These are phyloP conservation scores for Clupea harengus DNA, from an alignment of 2,113 vertebrate species.

Conservation along the genomic window DNA sequence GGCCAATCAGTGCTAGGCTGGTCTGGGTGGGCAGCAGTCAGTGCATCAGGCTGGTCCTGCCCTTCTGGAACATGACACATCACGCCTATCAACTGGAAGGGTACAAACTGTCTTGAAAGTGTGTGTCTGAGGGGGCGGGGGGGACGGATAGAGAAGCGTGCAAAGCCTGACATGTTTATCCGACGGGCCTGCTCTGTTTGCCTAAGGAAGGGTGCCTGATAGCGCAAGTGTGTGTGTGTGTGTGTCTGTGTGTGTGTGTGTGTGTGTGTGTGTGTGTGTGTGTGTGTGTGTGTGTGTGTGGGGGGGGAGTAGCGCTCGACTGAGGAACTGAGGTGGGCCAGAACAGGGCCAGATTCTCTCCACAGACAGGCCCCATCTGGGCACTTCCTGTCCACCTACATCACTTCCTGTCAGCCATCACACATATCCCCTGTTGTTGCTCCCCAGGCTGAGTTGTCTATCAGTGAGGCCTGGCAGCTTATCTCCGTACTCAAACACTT, in stretches of 20 bases:
- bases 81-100: neutral
- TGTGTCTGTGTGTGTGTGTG: too few relatives aligned
- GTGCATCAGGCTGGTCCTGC: neutral
- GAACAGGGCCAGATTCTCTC: neutral
- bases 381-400: conserved; percentile 50
- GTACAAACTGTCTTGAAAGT: conserved; percentile 31
- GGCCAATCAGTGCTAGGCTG: too few relatives aligned
- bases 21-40: too few relatives aligned
- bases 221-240: neutral
- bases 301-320: neutral
- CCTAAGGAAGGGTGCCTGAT: conserved; percentile 41
- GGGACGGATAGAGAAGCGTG: neutral
- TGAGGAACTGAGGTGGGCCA: neutral
- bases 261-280: too few relatives aligned
- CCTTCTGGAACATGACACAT: neutral
- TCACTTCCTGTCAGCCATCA: conserved; percentile 31
- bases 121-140: too few relatives aligned
- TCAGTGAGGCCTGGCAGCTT: conserved; percentile 3
- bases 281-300: too few relatives aligned
- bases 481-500: conserved; percentile 49
- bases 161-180: conserved; percentile 6
- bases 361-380: conserved; percentile 26
- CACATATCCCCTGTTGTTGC: conserved; percentile 25
- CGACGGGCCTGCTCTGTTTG: conserved; percentile 7
- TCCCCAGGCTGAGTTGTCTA: conserved; percentile 24